Percentiles rank a stretch among this genome's conserved stretches.
phyloP scores from a whole-genome alignment of 1,140 invertebrate species.

The Phocides pigmalion region DNA sequence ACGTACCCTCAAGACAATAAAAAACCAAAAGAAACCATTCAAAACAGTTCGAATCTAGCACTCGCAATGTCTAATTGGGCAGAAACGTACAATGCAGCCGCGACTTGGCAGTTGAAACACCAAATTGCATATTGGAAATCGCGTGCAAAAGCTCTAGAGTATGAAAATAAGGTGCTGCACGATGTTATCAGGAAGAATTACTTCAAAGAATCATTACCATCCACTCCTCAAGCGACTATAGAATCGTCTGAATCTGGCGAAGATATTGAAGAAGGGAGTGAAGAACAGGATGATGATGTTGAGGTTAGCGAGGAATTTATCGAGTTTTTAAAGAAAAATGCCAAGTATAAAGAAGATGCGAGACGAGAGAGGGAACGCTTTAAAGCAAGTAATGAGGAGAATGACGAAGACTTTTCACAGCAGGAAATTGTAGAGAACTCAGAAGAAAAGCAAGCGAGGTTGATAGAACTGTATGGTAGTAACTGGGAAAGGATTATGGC shows the following conservation, averaged over 20 bases:
- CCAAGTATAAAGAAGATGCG: slow-evolving; percentile 75
- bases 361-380: slow-evolving; percentile 81
- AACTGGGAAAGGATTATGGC: slow-evolving; percentile 88
- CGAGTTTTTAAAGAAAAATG: slow-evolving; percentile 86
- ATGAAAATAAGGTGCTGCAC: slow-evolving; percentile 86
- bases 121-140: slow-evolving; percentile 88
- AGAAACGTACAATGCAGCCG: slow-evolving; percentile 60
- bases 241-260: slow-evolving; percentile 2
- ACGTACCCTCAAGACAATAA: slow-evolving; percentile 15
- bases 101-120: slow-evolving; percentile 83
- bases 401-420: slow-evolving; percentile 44
- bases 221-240: background rate
- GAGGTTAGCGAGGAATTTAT: slow-evolving; percentile 87
- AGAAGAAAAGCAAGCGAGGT: slow-evolving; percentile 64
- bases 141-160: slow-evolving; percentile 85
- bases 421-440: slow-evolving; percentile 45
- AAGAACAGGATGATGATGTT: slow-evolving; percentile 52
- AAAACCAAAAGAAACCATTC: slow-evolving; percentile 40
- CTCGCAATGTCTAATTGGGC: slow-evolving; percentile 69
- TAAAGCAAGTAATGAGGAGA: slow-evolving; percentile 67
- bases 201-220: slow-evolving; percentile 22
- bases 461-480: slow-evolving; percentile 85
- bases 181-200: slow-evolving; percentile 75
- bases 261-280: slow-evolving; percentile 28
- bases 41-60: slow-evolving; percentile 39